These are phyloP conservation scores for Sorex maritimensis DNA, from an alignment of 2,797 vertebrate genomes.

Conservation along the genomic window DNA sequence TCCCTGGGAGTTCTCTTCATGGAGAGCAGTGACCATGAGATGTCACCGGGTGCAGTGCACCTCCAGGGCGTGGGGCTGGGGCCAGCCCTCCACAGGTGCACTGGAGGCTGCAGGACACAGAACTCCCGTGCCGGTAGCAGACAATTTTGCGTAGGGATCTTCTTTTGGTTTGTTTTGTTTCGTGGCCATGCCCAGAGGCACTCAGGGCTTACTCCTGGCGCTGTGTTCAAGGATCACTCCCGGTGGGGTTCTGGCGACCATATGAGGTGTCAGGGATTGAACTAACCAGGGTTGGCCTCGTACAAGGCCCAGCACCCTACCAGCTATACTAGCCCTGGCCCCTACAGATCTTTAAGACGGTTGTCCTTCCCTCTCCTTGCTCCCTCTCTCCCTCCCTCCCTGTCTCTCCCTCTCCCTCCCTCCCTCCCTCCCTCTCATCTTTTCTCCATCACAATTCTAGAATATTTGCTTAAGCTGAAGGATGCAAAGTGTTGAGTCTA, in stretches of 20 bases:
- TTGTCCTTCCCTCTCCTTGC: no score
- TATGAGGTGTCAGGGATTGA: no score
- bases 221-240: no score
- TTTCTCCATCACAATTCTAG: slow-evolving; percentile 11
- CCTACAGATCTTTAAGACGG: no score
- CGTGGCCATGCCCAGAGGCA: no score
- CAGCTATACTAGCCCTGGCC: no score
- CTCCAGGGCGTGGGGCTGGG: no score
- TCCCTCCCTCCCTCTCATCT: not conserved
- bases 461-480: not conserved
- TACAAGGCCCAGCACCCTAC: no score
- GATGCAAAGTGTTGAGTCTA: not conserved
- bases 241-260: no score
- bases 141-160: not conserved
- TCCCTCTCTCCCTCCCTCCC: not conserved
- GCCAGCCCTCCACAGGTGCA: not conserved
- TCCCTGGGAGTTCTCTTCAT: not conserved
- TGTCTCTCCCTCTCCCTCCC: not conserved
- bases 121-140: not conserved
- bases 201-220: no score
- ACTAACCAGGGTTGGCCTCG: no score
- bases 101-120: not conserved
- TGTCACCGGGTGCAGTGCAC: not conserved
- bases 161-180: not conserved
- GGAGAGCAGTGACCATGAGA: not conserved